These are phyloP conservation scores for Pterobdella sp. DNA, from an alignment of 2,888 invertebrate species.

Conservation along the genomic window DNA sequence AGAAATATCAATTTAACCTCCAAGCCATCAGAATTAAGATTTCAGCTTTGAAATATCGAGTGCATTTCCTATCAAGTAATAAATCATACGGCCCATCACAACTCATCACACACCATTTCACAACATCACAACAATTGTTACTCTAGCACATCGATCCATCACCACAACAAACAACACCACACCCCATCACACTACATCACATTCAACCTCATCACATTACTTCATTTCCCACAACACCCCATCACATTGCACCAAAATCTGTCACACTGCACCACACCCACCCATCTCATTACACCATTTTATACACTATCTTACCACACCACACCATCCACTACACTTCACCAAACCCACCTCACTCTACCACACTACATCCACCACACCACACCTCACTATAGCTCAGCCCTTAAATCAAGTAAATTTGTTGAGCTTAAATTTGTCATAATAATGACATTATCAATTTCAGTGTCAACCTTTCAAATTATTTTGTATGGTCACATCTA, in stretches of 20 bases:
- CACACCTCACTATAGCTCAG: not conserved
- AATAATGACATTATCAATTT: too few relatives aligned
- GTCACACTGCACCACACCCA: not conserved
- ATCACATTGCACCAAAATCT: not conserved
- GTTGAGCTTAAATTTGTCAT: too few relatives aligned
- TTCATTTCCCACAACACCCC: not conserved
- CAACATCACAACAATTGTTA: not conserved
- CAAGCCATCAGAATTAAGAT: too few relatives aligned
- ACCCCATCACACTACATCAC: not conserved
- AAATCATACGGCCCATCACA: too few relatives aligned
- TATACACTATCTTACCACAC: not conserved
- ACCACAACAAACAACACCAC: not conserved
- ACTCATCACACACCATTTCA: not conserved
- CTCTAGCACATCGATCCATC: not conserved
- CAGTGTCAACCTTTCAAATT: too few relatives aligned
- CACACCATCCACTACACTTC: not conserved
- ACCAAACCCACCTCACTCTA: too few relatives aligned
- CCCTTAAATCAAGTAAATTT: too few relatives aligned
- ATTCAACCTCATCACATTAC: not conserved
- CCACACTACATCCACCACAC: not conserved
- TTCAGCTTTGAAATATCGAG: too few relatives aligned
- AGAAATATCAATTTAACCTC: too few relatives aligned
- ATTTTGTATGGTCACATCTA: too few relatives aligned
- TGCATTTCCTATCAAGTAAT: too few relatives aligned
- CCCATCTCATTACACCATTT: not conserved